Evolutionary conservation across 1,140 invertebrate genomes (phyloP).

Genomic region (Mactra quadrangularis): DNA sequence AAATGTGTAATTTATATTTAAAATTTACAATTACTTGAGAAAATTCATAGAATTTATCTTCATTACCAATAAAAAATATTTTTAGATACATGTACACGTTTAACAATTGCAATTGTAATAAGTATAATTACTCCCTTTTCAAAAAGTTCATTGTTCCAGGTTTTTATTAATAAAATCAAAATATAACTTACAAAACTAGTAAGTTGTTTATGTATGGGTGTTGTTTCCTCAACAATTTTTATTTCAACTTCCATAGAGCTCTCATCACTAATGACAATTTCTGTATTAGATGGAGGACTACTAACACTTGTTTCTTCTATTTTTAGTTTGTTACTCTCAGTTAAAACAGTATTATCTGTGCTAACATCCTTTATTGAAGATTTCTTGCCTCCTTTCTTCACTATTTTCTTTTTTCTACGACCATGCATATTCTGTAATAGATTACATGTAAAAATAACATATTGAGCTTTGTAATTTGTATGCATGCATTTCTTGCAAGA

Average conservation of each 20-base stretch:
- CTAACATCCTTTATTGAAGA: neutral
- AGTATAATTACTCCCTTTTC: too few species aligned
- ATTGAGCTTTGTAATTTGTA: too few species aligned
- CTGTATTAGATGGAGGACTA: neutral
- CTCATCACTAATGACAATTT: conserved; percentile 49
- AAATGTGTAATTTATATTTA: too few species aligned
- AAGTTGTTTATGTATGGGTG: conserved; percentile 41
- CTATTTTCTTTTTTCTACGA: conserved; percentile 12
- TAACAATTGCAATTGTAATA: too few species aligned
- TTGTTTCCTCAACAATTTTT: conserved; percentile 47
- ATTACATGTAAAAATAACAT: too few species aligned
- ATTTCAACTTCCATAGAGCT: conserved; percentile 53
- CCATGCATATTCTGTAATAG: conserved; percentile 23
- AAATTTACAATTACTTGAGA: too few species aligned
- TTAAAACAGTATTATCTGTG: neutral
- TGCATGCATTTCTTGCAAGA: too few species aligned
- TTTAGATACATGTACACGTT: too few species aligned
- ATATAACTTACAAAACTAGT: conserved; percentile 49
- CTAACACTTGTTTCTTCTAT: conserved; percentile 20
- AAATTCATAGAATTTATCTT: too few species aligned
- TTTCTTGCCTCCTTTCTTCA: neutral
- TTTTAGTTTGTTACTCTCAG: neutral
- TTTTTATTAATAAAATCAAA: too few species aligned
- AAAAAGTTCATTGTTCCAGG: too few species aligned
- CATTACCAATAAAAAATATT: too few species aligned